Conservation (phyloP, 2,797 vertebrate genomes). For the Tapera naevia region DNA sequence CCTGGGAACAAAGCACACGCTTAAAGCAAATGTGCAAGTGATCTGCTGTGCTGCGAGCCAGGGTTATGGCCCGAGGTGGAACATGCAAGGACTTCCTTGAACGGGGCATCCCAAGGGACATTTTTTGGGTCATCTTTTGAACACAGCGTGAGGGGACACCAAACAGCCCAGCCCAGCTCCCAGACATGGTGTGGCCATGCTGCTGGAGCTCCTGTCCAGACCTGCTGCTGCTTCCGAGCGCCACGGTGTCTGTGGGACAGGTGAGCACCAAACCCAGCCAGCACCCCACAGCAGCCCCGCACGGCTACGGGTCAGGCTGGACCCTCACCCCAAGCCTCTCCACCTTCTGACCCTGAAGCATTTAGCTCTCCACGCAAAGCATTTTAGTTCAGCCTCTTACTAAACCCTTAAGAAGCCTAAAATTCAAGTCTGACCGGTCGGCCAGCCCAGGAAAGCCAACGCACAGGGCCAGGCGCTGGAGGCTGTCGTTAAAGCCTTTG, state of each 20-base stretch:
- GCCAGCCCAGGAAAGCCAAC: neutral
- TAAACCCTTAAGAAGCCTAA: constrained; percentile 52
- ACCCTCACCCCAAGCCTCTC: neutral
- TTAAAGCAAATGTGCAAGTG: rapidly evolving
- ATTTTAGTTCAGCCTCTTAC: constrained; percentile 41
- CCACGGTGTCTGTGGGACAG: rapidly evolving
- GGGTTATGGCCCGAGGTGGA: neutral
- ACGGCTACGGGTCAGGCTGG: too few species aligned
- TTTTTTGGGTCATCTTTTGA: neutral
- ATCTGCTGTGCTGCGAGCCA: neutral
- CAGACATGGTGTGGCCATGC: rapidly evolving
- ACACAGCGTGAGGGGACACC: rapidly evolving
- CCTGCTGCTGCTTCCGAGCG: neutral
- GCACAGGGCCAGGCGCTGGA: neutral
- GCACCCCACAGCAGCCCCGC: neutral
- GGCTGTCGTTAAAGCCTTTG: neutral
- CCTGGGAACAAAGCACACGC: neutral
- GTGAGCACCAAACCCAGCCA: rapidly evolving
- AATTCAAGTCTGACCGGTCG: constrained; percentile 36
- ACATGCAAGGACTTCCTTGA: rapidly evolving
- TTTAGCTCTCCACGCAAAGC: neutral
- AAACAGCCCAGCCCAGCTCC: neutral
- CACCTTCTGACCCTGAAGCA: constrained; percentile 37
- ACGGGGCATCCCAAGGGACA: rapidly evolving
- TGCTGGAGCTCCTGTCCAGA: neutral